Evolutionary conservation across 2,888 invertebrate species (phyloP).

Genomic region (Kryphioiulus occultus): DNA sequence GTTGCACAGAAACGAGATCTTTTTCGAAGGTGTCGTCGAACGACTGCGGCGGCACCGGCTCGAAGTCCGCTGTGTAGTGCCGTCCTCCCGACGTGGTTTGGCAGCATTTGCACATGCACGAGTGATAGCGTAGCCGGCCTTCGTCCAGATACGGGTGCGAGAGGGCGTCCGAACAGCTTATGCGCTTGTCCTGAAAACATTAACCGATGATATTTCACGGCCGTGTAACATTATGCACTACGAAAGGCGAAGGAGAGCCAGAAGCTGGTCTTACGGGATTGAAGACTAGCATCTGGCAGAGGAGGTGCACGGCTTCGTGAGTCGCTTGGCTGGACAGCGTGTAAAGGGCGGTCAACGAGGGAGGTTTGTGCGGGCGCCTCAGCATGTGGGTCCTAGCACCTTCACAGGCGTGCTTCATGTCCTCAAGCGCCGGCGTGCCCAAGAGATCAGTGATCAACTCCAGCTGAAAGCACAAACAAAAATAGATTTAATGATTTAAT

Average conservation of each 20-base stretch:
- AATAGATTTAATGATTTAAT: too few species aligned
- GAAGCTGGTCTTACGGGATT: slow-evolving; percentile 76
- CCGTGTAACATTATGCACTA: too few species aligned
- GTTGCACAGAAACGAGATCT: slow-evolving; percentile 88
- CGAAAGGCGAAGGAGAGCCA: not conserved
- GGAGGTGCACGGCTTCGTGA: slow-evolving; percentile 96
- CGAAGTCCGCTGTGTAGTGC: slow-evolving; percentile 90
- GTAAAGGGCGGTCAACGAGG: slow-evolving; percentile 87
- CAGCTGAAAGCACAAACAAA: slow-evolving; percentile 70
- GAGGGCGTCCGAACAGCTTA: slow-evolving; percentile 92
- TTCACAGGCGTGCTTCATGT: slow-evolving; percentile 97
- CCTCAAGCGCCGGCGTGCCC: slow-evolving; percentile 93
- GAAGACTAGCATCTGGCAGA: slow-evolving; percentile 97
- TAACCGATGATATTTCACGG: too few species aligned
- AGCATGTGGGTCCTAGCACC: slow-evolving; percentile 93
- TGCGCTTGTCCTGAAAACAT: slow-evolving; percentile 80
- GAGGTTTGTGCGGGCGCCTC: slow-evolving; percentile 84
- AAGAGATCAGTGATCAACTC: slow-evolving; percentile 97
- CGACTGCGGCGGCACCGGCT: slow-evolving; percentile 86
- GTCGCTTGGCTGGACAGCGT: slow-evolving; percentile 92
- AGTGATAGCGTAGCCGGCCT: slow-evolving; percentile 97
- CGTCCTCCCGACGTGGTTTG: slow-evolving; percentile 75
- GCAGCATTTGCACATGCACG: slow-evolving; percentile 99
- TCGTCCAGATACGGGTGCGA: slow-evolving; percentile 98
- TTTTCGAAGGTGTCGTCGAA: slow-evolving; percentile 98